Conservation (phyloP, 2,797 vertebrate species). For the Eupleurogrammus muticus region DNA sequence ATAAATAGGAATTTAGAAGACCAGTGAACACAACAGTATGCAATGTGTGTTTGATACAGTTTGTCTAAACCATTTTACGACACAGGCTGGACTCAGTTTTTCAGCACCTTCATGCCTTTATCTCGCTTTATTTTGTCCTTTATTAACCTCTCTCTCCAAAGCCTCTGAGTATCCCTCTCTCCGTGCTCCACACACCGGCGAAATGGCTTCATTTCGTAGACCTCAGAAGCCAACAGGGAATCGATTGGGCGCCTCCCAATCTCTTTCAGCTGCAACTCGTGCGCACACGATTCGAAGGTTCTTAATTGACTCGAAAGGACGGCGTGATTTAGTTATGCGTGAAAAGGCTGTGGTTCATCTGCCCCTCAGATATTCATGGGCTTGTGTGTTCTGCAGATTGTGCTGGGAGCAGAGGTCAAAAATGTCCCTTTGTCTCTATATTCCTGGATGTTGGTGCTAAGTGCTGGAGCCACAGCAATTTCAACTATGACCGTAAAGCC, state of each 20-base stretch:
- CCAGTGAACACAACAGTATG: constrained; percentile 32
- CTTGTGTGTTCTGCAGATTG: constrained; percentile 41
- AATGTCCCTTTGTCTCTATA: constrained; percentile 71
- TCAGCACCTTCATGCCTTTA: constrained; percentile 41
- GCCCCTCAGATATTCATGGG: constrained; percentile 61
- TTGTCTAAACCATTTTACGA: constrained; percentile 54
- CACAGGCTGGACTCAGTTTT: constrained; percentile 42
- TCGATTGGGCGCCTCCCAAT: constrained; percentile 61
- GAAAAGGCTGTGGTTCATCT: constrained; percentile 63
- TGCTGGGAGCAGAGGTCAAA: constrained; percentile 61
- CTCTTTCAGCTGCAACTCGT: constrained; percentile 38
- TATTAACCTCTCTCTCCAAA: constrained; percentile 56
- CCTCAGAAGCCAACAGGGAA: constrained; percentile 59
- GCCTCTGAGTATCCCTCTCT: constrained; percentile 16
- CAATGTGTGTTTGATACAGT: constrained; percentile 40
- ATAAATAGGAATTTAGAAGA: constrained; percentile 50
- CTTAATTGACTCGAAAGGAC: constrained; percentile 73
- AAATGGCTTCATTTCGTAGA: constrained; percentile 62
- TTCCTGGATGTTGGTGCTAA: constrained; percentile 61
- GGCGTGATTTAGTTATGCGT: constrained; percentile 65
- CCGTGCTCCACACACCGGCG: constrained; percentile 17
- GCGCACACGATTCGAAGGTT: constrained; percentile 50
- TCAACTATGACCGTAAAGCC: constrained; percentile 67
- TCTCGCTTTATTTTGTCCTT: constrained; percentile 12
- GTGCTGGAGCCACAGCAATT: constrained; percentile 45